Base-by-base conservation (phyloP, 2,113 vertebrate species). In the Aptenodytes patagonicus region DNA sequence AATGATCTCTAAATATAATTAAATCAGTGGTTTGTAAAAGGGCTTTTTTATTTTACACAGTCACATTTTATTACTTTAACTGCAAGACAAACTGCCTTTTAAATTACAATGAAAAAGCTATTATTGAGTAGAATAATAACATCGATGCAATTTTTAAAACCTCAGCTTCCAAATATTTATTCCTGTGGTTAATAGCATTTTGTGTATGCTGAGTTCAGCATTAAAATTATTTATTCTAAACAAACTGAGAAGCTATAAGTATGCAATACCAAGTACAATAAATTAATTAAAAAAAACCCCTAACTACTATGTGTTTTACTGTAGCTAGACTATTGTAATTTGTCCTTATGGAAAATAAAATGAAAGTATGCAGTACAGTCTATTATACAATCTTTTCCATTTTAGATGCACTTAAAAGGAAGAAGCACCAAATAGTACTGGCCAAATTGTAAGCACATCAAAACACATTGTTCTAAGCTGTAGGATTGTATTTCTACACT, bases 151-250 rank as follows among this genome's bases (percentile, higher is more conserved):
- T 96, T 96, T 96, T 92, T 92, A 91, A 96, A 97, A 85, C 38
- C 62, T 84, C 28, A 80, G 62, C 54, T 92, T 92, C 62, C 62
- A 96, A 95, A 95, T 97, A 92, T 96, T 97, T 97, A 93, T 95
- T 97, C 47, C 40, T 8, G 6, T 83, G n/a, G 36, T 90, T 97
- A 96, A 94, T 83, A 83, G 4, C 7, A 60, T 61, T 85, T 34
- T 62, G 2, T 83, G 19, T 92, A 44, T 93, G 84, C 65, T 91
- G 65, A 91, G 17, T 64, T 93, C 87, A 96, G 84, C 89, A 80
- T 77, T 94, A 84, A 82, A 95, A 95, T 93, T 92, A 73, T 76
- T 92, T 80, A 93, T 95, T 82, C 68, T 90, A 90, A 96, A 90
- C 31, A 95, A 76, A 64, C 5, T 51, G 16, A 94, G 60, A 89